A percentile compares a stretch with the other conserved stretches of the same genome.
These are phyloP conservation scores for Dioctria linearis DNA, from an alignment of 2,888 invertebrate genomes.

Conservation along the genomic window DNA sequence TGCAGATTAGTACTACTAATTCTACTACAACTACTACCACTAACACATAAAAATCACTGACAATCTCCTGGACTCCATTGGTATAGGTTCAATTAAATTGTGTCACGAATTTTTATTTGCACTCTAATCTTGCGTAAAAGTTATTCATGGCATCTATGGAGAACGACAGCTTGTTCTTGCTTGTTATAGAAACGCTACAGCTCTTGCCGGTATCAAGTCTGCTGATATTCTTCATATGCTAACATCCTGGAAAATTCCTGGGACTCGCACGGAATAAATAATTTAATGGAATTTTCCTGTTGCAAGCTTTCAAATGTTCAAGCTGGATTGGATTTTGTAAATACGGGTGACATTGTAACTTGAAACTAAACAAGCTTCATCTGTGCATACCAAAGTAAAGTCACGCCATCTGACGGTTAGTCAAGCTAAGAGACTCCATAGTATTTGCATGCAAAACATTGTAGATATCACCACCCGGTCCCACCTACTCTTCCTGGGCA, in stretches of 20 bases:
- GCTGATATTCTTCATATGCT: background rate
- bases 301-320: conserved; percentile 12
- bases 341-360: conserved; percentile 13
- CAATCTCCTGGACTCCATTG: background rate
- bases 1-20: too few relatives aligned
- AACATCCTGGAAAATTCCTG: conserved; percentile 26
- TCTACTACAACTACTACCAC: too few relatives aligned
- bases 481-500: too few relatives aligned
- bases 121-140: conserved; percentile 12
- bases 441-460: background rate
- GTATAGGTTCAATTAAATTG: background rate
- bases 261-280: conserved; percentile 17
- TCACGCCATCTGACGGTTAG: background rate
- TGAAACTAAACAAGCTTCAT: background rate
- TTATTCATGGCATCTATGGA: conserved; percentile 11
- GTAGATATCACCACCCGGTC: too few relatives aligned
- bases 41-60: background rate
- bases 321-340: background rate
- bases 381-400: background rate
- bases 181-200: background rate
- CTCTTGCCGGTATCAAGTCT: background rate
- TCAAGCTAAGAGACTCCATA: background rate
- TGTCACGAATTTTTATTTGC: conserved; percentile 36
- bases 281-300: conserved; percentile 26
- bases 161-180: background rate